Conservation (phyloP, 2,113 vertebrate genomes). For the Chionodraco myersi region DNA sequence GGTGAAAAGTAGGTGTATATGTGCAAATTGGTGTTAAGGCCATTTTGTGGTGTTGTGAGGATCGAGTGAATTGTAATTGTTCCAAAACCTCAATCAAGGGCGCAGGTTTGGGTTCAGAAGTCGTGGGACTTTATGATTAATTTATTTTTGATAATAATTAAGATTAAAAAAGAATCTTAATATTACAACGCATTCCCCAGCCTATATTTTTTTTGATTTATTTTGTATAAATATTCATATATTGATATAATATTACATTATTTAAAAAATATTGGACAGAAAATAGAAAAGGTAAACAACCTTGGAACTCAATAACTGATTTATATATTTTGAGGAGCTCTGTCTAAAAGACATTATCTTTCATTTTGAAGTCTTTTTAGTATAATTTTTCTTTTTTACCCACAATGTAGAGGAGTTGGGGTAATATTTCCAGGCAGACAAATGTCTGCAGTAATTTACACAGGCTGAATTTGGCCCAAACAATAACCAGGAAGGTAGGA, state of each 20-base stretch:
- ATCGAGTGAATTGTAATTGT: slow-evolving; percentile 5
- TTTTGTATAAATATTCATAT: too few species aligned
- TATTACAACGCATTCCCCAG: background rate
- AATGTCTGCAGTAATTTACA: background rate
- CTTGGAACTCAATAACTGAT: too few species aligned
- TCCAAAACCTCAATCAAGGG: background rate
- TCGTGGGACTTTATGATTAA: background rate
- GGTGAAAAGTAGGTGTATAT: slow-evolving; percentile 28
- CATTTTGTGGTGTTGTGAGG: background rate
- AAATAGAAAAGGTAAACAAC: too few species aligned
- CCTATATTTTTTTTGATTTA: background rate
- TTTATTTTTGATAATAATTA: background rate
- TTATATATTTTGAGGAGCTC: too few species aligned
- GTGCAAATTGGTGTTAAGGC: background rate
- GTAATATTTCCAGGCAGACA: background rate
- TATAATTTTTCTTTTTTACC: background rate
- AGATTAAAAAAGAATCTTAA: background rate
- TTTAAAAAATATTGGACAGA: too few species aligned
- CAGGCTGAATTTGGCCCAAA: background rate
- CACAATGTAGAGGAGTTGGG: background rate
- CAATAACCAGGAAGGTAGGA: background rate
- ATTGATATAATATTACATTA: too few species aligned
- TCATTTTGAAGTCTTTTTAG: background rate
- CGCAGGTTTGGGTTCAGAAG: background rate
- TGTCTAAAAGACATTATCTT: background rate